Evolutionary conservation across 2,888 invertebrate species (phyloP).

Genomic region (Eristalinus aeneus): DNA sequence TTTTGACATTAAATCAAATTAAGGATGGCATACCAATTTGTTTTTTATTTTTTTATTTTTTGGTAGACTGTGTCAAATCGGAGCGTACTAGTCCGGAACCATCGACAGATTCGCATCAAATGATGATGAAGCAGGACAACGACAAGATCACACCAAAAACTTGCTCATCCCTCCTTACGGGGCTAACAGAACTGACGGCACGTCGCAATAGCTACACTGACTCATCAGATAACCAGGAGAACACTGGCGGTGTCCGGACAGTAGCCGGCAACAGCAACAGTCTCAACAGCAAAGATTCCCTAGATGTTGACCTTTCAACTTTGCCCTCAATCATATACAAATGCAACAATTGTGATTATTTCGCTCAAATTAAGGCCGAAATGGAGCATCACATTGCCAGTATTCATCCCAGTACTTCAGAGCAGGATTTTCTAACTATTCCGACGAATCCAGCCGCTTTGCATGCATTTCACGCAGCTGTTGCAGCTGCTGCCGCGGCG

Average conservation of each 20-base stretch:
- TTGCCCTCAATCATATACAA: conserved; percentile 76
- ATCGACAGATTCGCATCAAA: conserved; percentile 36
- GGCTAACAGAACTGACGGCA: not conserved
- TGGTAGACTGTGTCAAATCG: conserved; percentile 63
- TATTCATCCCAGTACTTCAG: conserved; percentile 75
- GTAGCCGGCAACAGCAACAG: conserved; percentile 81
- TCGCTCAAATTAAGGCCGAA: conserved; percentile 78
- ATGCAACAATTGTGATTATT: conserved; percentile 79
- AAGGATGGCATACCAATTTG: no score
- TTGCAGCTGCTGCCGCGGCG: conserved; percentile 78
- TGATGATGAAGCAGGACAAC: conserved; percentile 34
- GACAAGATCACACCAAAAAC: conserved; percentile 34
- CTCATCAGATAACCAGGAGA: conserved; percentile 33
- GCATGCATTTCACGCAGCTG: conserved; percentile 79
- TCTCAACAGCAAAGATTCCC: conserved; percentile 77
- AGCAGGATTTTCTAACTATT: conserved; percentile 76
- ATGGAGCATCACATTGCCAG: conserved; percentile 77
- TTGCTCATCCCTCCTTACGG: conserved; percentile 6
- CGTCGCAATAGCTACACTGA: conserved; percentile 32
- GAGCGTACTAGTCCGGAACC: conserved; percentile 79
- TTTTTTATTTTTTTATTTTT: not conserved
- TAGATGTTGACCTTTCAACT: conserved; percentile 47
- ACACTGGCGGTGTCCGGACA: conserved; percentile 70
- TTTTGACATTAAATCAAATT: not conserved
- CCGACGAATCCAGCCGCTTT: conserved; percentile 79